phyloP scores from a whole-genome alignment of 2,797 vertebrate species.

The Chromis chromis region DNA sequence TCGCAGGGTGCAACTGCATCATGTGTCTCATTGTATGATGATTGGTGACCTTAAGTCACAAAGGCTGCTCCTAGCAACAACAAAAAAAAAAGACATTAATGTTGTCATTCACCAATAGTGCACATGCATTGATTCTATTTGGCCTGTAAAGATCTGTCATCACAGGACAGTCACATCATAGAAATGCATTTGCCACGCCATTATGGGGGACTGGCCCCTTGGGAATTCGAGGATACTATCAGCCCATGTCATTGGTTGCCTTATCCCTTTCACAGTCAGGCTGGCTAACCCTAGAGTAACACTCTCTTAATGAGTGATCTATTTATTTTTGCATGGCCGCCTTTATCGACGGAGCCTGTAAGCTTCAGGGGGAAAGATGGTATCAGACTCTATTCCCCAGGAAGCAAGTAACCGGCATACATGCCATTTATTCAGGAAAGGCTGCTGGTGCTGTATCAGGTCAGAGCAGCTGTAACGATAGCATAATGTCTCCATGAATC shows the following conservation, averaged over 20 bases:
- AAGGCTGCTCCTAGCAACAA: constrained; percentile 35
- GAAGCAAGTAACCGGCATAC: constrained; percentile 61
- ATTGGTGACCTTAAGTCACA: constrained; percentile 36
- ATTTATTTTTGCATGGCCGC: constrained; percentile 81
- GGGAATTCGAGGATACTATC: constrained; percentile 66
- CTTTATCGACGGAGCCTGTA: constrained; percentile 75
- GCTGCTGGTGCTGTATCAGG: constrained; percentile 63
- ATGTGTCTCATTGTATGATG: constrained; percentile 1
- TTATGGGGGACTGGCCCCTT: constrained; percentile 56
- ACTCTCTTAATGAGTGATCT: constrained; percentile 76
- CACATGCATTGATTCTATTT: constrained; percentile 42
- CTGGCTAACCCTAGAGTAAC: constrained; percentile 74
- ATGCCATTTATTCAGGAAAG: constrained; percentile 66
- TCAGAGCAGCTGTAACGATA: constrained; percentile 68
- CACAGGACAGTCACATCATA: constrained; percentile 51
- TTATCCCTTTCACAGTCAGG: constrained; percentile 59
- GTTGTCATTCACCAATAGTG: constrained; percentile 46
- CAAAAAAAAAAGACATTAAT: constrained; percentile 38
- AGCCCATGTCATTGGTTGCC: constrained; percentile 68
- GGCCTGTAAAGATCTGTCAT: constrained; percentile 64
- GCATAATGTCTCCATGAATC: constrained; percentile 57
- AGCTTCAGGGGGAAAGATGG: constrained; percentile 71
- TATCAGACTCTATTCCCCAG: constrained; percentile 72
- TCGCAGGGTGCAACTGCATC: background rate
- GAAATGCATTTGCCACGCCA: constrained; percentile 59